phyloP scores from a whole-genome alignment of 2,113 vertebrate genomes.

The Otocyon megalotis region DNA sequence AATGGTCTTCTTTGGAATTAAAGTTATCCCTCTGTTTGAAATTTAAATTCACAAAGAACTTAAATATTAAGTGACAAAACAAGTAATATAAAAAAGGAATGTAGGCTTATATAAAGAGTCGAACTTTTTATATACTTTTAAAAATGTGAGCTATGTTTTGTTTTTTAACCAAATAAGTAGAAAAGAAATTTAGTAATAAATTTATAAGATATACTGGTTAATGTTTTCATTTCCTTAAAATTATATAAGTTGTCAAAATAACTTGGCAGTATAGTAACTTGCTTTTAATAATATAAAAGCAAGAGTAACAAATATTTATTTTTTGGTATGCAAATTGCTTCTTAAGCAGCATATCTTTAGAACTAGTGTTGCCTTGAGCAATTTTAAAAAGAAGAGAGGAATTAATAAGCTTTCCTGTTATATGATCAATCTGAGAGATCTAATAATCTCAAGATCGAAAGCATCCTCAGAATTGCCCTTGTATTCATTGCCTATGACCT shows the following conservation, averaged over 20 bases:
- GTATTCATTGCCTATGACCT: neutral
- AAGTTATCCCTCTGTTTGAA: neutral
- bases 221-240: conserved; percentile 48
- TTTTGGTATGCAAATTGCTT: conserved; percentile 41
- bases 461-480: neutral
- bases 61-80: conserved; percentile 29
- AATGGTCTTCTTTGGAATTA: neutral
- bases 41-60: neutral
- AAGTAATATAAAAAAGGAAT: neutral
- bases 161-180: conserved; percentile 41
- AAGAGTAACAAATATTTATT: conserved; percentile 43
- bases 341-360: neutral
- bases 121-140: neutral
- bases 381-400: conserved; percentile 36
- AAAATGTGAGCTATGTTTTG: conserved; percentile 3
- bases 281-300: neutral
- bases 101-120: neutral
- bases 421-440: neutral
- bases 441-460: neutral
- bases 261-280: conserved; percentile 44
- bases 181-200: conserved; percentile 24
- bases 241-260: conserved; percentile 47
- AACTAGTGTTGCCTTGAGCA: neutral
- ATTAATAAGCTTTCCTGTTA: neutral
- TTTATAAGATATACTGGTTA: conserved; percentile 7